Base-by-base conservation (phyloP, 37 sponge, comb jelly and placozoan genomes). In the Amphimedon queenslandica region DNA sequence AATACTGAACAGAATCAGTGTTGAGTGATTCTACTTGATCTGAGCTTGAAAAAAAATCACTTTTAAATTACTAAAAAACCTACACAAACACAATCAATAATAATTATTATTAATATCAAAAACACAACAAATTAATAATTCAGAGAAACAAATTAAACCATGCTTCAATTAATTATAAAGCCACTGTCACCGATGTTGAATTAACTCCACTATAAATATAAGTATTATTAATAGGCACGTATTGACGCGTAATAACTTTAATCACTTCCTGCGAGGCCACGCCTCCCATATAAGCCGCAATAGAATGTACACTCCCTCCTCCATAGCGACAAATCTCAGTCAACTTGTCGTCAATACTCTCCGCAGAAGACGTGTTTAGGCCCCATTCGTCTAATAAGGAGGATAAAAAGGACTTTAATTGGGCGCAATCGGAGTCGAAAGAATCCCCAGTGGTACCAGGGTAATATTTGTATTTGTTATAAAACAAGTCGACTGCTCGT, bases 251-350 rank as follows among this genome's bases (percentile, higher is more conserved):
- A 16, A 98, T 58, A 1, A 98, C 69, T 40, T 98, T 98, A 47
- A 98, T 92, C 8, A 90, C 87, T 73, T 98, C 99, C 55, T 98
- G 99, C 1, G 90, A 82, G n/a, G 88, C 99, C 31, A 95, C 77
- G 2, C 94, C 99, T 5, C 96, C 99, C 38, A 92, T 21, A 81
- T 87, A 94, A 31, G 96, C 90, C 35, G 99, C 84, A n/a, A 98
- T 86, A 8, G 99, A 85, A 29, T 91, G 99, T 6, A 98, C 47
- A 69, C 95, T 96, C 16, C 85, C 74, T 29, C 78, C 96, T 11
- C 84, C 87, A 74, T 66, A 90, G 24, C 93, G 79, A 71, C 86
- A 85, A 29, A 82, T 69, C 37, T 88, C 83, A 6, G 63, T 60
- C 2, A 82, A 56, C n/a, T 63, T 70, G 23, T 78, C 83, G 2